Conservation (phyloP, 2,888 invertebrate species). For the Cosmorhoe ocellata region DNA sequence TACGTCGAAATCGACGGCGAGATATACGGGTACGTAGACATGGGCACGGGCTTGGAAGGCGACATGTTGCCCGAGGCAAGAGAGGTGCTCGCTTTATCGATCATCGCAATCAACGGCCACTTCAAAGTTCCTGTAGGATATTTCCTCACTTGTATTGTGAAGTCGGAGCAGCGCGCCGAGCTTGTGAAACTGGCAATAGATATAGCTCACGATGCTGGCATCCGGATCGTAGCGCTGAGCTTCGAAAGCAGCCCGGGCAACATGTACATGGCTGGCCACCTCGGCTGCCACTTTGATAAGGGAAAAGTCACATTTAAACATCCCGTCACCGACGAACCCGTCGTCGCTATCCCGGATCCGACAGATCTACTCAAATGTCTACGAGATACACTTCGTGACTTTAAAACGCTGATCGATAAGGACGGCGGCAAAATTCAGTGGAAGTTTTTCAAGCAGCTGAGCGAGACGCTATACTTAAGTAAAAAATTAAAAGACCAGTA, state of each 20-base stretch:
- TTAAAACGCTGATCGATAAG: slow-evolving; percentile 2
- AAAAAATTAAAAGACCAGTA: not conserved
- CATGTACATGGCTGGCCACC: not conserved
- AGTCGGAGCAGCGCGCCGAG: slow-evolving; percentile 8
- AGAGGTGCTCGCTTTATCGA: slow-evolving; percentile 3
- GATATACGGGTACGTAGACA: slow-evolving; percentile 11
- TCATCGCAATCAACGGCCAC: slow-evolving; percentile 13
- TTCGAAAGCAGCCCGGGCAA: not conserved
- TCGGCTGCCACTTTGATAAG: slow-evolving; percentile 5
- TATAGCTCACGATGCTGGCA: slow-evolving; percentile 17
- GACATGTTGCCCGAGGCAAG: slow-evolving; percentile 9
- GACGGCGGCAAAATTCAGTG: slow-evolving; percentile 8
- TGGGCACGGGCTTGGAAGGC: slow-evolving; percentile 9
- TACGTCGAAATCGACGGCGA: slow-evolving; percentile 13
- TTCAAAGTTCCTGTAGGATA: slow-evolving; percentile 21
- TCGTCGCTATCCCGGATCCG: slow-evolving; percentile 6
- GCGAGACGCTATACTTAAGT: not conserved
- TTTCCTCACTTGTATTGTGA: slow-evolving; percentile 10
- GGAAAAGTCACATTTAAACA: slow-evolving; percentile 7
- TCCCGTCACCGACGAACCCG: slow-evolving; percentile 8
- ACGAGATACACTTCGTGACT: not conserved
- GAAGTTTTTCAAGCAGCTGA: slow-evolving; percentile 5
- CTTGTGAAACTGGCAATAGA: slow-evolving; percentile 15
- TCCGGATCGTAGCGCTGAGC: slow-evolving; percentile 13
- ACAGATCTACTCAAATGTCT: not conserved